A percentile compares a stretch with the other conserved stretches of the same genome.
phyloP scores from a whole-genome alignment of 2,797 vertebrate genomes.

The Falco cherrug region DNA sequence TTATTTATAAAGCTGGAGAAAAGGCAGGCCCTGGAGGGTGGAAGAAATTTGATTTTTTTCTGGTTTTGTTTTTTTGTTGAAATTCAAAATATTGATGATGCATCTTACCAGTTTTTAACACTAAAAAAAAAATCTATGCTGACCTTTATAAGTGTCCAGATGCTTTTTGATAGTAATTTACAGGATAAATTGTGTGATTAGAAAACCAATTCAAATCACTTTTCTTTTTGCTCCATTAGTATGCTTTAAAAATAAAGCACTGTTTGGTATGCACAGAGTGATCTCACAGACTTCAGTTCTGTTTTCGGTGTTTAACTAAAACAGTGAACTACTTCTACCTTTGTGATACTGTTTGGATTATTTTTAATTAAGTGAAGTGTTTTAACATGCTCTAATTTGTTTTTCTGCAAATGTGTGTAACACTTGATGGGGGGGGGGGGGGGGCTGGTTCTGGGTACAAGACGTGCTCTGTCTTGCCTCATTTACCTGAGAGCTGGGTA shows the following conservation, averaged over 20 bases:
- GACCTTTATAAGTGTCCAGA: neutral
- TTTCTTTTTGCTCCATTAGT: neutral
- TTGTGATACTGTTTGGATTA: constrained; percentile 36
- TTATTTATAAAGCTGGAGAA: neutral
- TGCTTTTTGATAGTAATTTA: neutral
- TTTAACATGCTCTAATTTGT: constrained; percentile 40
- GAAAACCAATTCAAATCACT: neutral
- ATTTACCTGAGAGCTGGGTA: neutral
- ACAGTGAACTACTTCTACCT: constrained; percentile 29
- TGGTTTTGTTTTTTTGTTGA: neutral
- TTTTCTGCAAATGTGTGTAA: constrained; percentile 5
- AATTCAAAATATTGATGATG: neutral
- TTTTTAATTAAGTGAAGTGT: constrained; percentile 44
- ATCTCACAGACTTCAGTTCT: neutral
- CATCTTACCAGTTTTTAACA: neutral
- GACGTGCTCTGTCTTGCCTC: constrained; percentile 15
- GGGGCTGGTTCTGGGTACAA: neutral
- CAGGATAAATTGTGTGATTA: neutral
- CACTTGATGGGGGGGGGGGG: neutral
- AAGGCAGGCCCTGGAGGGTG: neutral
- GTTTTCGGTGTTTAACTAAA: constrained; percentile 44
- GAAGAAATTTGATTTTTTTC: neutral
- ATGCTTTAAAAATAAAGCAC: neutral
- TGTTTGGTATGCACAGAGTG: neutral
- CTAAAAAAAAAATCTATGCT: neutral